Conservation (phyloP, 2,113 vertebrate genomes). For the Lates calcarifer region DNA sequence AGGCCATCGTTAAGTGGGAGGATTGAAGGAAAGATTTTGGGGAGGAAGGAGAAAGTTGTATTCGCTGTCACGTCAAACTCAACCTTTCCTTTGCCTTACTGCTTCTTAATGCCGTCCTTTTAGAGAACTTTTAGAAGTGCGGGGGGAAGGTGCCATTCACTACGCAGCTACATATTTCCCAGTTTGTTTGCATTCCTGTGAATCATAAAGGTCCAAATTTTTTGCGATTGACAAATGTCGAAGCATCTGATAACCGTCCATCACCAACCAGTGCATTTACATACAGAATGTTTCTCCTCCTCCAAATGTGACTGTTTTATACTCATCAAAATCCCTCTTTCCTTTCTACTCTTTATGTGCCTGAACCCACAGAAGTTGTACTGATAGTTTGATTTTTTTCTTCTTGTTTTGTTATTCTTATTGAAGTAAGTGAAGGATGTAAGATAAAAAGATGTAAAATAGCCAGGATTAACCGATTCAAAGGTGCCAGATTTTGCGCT, state of each 20-base stretch:
- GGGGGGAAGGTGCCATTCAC: slow-evolving; percentile 51
- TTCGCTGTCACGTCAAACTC: slow-evolving; percentile 26
- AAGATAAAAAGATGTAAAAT: slow-evolving; percentile 79
- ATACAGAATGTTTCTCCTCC: slow-evolving; percentile 58
- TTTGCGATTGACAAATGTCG: slow-evolving; percentile 8
- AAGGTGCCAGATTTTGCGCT: slow-evolving; percentile 86
- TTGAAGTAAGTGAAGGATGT: slow-evolving; percentile 81
- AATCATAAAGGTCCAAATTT: slow-evolving; percentile 41
- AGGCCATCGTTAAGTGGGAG: slow-evolving; percentile 8
- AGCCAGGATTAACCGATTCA: slow-evolving; percentile 85
- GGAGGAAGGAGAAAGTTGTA: slow-evolving; percentile 38
- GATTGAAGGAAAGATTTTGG: slow-evolving; percentile 18
- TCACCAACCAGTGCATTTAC: slow-evolving; percentile 74
- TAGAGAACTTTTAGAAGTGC: slow-evolving; percentile 26
- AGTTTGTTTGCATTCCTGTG: slow-evolving; percentile 42
- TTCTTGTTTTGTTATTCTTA: slow-evolving; percentile 65
- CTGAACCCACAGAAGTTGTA: slow-evolving; percentile 80
- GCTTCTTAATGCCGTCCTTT: slow-evolving; percentile 21
- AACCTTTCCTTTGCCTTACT: slow-evolving; percentile 56
- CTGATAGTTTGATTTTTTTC: slow-evolving; percentile 64
- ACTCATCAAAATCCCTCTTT: slow-evolving; percentile 51
- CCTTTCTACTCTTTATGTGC: slow-evolving; percentile 77
- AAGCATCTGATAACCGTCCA: slow-evolving; percentile 38
- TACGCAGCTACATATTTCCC: slow-evolving; percentile 37
- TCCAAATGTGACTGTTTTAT: slow-evolving; percentile 62